phyloP scores from a whole-genome alignment of 2,113 vertebrate species.

The Oncorhynchus masou region DNA sequence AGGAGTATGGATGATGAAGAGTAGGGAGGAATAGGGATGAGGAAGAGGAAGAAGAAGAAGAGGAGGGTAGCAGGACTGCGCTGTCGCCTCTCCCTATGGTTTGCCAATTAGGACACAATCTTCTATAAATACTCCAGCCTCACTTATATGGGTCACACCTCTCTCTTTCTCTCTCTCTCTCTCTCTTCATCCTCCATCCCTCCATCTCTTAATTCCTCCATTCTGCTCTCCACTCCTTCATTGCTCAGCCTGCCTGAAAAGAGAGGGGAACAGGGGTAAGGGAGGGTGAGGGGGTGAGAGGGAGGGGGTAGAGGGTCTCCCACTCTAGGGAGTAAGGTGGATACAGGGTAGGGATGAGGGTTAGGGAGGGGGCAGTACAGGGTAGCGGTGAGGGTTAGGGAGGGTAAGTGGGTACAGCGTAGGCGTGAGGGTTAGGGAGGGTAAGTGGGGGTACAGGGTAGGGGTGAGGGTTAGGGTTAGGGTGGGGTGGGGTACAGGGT shows the following conservation, averaged over 20 bases:
- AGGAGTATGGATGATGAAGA: background rate
- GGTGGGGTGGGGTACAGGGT: too few relatives aligned
- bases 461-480: too few relatives aligned
- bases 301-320: background rate
- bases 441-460: too few relatives aligned
- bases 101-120: slow-evolving; percentile 75
- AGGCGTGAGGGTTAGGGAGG: too few relatives aligned
- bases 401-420: too few relatives aligned
- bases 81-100: slow-evolving; percentile 63
- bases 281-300: slow-evolving; percentile 17
- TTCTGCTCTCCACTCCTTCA: slow-evolving; percentile 35
- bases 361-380: background rate
- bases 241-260: slow-evolving; percentile 18
- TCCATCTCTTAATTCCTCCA: slow-evolving; percentile 28
- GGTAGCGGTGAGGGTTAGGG: background rate
- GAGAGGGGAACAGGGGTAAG: slow-evolving; percentile 41
- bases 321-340: too few relatives aligned
- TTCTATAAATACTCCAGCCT: slow-evolving; percentile 76
- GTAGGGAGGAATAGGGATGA: slow-evolving; percentile 6
- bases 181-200: slow-evolving; percentile 51
- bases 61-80: slow-evolving; percentile 53
- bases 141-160: slow-evolving; percentile 74
- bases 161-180: slow-evolving; percentile 27
- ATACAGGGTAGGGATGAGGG: background rate
- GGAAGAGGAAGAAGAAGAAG: slow-evolving; percentile 35